Base-by-base conservation (phyloP, 2,888 invertebrate species). In the Ophioninae sp. region DNA sequence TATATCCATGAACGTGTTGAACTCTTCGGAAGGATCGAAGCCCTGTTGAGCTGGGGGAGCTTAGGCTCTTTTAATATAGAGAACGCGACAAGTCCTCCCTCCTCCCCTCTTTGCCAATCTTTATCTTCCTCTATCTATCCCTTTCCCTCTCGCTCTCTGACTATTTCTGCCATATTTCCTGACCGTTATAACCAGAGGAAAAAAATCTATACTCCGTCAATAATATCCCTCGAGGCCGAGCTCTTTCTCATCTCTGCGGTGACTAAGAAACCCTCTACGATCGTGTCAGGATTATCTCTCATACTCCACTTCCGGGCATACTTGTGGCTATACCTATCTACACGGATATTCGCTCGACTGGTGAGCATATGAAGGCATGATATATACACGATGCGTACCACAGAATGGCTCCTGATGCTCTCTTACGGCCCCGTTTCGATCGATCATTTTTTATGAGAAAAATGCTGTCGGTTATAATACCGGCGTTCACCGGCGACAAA, bases 391-490 rank as follows among this genome's bases (percentile, higher is more conserved):
- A 50, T 59, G 68, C 39, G 61, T 65, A 67, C 20, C 74, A 68
- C 67, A 68, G 73, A 79, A 79, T 70, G 72, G 57, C 30, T 73
- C 65, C 67, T 73, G 72, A 72, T 79, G 72, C 41, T 73, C 69
- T 77, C 83, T 80, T 73, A 69, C 70, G 70, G 59, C 64, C 67
- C 70, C 61, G 67, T 81, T 69, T 78, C 86, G 87, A 89, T 89
- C 89, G 86, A 89, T 89, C 89, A 89, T 89, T 89, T 89, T 89
- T 89, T 89, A 89, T 89, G 86, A 89, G 89, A 85, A 85, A 83
- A 79, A 83, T 73, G 72, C 78, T 79, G 68, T 73, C 75, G 77
- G 79, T 82, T 84, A 74, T 83, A 81, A 85, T 81, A 81, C 77
- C 83, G 62, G 57, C 76, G 78, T 82, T 83, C 79, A 74, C 77